Evolutionary conservation across 2,888 invertebrate genomes (phyloP).

Genomic region (Parnassius glacialis): DNA sequence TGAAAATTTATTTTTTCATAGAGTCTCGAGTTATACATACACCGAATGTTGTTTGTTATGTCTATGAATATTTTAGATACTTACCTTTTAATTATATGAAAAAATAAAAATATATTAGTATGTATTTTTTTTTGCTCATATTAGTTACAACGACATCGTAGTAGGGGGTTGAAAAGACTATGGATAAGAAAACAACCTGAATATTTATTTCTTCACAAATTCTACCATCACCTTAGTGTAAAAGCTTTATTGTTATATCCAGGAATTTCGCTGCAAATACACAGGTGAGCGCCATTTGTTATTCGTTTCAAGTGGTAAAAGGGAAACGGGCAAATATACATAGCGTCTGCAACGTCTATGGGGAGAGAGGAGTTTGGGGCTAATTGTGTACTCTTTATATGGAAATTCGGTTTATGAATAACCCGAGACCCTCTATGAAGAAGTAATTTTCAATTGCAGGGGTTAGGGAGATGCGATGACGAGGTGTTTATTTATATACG

Average conservation of each 20-base stretch:
- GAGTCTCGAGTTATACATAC: slow-evolving; percentile 35
- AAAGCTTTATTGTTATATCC: slow-evolving; percentile 35
- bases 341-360: slow-evolving; percentile 34
- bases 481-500: slow-evolving; percentile 16
- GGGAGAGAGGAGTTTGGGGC: slow-evolving; percentile 31
- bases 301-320: slow-evolving; percentile 38
- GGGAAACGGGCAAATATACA: slow-evolving; percentile 32
- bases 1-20: slow-evolving; percentile 31
- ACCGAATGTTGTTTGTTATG: slow-evolving; percentile 26
- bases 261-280: slow-evolving; percentile 35
- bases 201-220: slow-evolving; percentile 22
- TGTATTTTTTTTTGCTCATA: not conserved
- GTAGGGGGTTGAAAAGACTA: slow-evolving; percentile 16
- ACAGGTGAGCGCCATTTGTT: slow-evolving; percentile 46
- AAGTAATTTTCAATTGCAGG: slow-evolving; percentile 26
- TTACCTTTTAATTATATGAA: too few species aligned
- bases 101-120: too few species aligned
- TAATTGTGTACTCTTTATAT: slow-evolving; percentile 31
- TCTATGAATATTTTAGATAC: too few species aligned
- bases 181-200: slow-evolving; percentile 24
- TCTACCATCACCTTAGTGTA: slow-evolving; percentile 28
- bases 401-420: slow-evolving; percentile 38
- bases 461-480: slow-evolving; percentile 16
- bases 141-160: slow-evolving; percentile 12
- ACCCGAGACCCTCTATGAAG: slow-evolving; percentile 35